A percentile compares a stretch with the other conserved stretches of the same genome.
phyloP scores from a whole-genome alignment of 2,888 invertebrate species.

The Philopedon plagiatum region DNA sequence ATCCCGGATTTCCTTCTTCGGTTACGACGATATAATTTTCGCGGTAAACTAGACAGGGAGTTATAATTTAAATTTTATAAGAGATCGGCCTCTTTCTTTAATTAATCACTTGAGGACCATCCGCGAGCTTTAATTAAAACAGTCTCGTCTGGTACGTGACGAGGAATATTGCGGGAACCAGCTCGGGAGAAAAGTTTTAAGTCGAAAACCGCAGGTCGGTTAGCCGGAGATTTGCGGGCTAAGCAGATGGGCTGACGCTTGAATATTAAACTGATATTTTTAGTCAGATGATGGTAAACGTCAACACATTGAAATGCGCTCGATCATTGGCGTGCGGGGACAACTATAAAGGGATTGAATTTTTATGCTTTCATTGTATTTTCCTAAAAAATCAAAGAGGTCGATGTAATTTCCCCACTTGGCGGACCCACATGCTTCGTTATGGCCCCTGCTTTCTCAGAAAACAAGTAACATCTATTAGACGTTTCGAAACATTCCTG shows the following conservation, averaged over 20 bases:
- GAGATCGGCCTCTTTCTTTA: conserved; percentile 29
- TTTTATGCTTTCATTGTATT: no score
- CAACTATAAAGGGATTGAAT: no score
- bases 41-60: conserved; percentile 17
- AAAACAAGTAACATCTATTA: no score
- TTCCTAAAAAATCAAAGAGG: no score
- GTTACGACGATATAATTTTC: conserved; percentile 26
- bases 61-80: conserved; percentile 38
- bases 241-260: conserved; percentile 24
- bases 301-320: not conserved
- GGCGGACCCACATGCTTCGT: no score
- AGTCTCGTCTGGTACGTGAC: conserved; percentile 41
- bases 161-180: conserved; percentile 37
- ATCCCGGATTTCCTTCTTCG: not conserved
- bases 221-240: conserved; percentile 24
- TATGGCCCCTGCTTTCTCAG: no score
- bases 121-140: conserved; percentile 47
- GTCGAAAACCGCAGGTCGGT: conserved; percentile 18
- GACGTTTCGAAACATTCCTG: no score
- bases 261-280: conserved; percentile 5
- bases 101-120: conserved; percentile 39
- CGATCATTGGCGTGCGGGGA: no score
- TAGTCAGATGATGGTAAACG: not conserved
- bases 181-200: conserved; percentile 29
- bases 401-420: no score